Percentiles rank a stretch among this genome's conserved stretches.
phyloP scores from a whole-genome alignment of 2,113 vertebrate genomes.

The Pomatostomus ruficeps region DNA sequence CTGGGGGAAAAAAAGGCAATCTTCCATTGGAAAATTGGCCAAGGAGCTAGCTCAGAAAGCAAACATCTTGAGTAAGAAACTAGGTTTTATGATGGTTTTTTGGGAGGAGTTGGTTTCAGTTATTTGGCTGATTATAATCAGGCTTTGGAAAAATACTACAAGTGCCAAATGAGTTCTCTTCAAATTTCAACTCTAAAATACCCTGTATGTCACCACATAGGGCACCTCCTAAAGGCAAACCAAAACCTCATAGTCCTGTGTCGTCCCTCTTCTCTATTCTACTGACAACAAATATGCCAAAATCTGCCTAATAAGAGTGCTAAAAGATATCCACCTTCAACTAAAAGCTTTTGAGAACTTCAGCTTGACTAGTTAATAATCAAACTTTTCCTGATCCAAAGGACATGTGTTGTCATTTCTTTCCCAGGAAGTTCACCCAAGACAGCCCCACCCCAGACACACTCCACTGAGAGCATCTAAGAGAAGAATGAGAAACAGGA shows the following conservation, averaged over 20 bases:
- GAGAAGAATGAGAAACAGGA: not conserved
- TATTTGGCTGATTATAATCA: slow-evolving; percentile 52
- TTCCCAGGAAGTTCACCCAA: not conserved
- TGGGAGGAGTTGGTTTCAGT: slow-evolving; percentile 52
- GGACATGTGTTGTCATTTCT: not conserved
- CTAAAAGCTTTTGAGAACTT: not conserved
- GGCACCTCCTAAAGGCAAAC: not conserved
- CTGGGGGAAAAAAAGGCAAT: not conserved
- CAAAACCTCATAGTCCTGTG: not conserved
- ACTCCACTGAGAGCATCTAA: not conserved
- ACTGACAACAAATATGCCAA: not conserved
- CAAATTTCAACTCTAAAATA: not conserved
- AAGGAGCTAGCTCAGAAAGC: slow-evolving; percentile 30
- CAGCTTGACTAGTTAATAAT: not conserved
- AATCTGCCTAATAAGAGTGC: not conserved
- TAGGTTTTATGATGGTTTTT: slow-evolving; percentile 8
- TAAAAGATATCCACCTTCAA: not conserved
- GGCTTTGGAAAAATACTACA: not conserved
- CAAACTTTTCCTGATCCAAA: not conserved
- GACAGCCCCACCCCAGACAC: not conserved
- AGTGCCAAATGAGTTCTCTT: slow-evolving; percentile 17
- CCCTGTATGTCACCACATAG: not conserved
- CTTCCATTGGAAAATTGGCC: slow-evolving; percentile 14
- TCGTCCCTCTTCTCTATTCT: not conserved
- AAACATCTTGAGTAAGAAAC: slow-evolving; percentile 47